These are phyloP conservation scores for Nymphalis polychloros DNA, from an alignment of 2,888 invertebrate genomes.

Conservation along the genomic window DNA sequence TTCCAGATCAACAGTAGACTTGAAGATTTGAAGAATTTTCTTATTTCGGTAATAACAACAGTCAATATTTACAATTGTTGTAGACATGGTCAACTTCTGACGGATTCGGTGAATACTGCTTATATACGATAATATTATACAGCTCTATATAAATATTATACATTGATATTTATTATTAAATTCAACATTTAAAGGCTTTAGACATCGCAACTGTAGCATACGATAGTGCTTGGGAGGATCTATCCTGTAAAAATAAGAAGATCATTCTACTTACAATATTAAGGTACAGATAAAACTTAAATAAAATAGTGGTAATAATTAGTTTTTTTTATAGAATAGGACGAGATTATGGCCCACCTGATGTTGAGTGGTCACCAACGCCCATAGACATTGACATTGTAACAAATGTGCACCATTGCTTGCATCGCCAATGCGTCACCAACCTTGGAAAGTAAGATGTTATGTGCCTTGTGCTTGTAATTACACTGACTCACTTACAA, in stretches of 20 bases:
- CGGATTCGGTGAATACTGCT: conserved; percentile 36
- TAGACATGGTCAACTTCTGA: conserved; percentile 38
- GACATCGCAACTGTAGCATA: conserved; percentile 39
- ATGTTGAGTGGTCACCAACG: no score
- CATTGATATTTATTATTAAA: neutral
- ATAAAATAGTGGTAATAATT: neutral
- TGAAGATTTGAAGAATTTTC: conserved; percentile 39
- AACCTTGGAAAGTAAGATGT: no score
- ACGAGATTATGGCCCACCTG: no score
- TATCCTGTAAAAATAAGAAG: conserved; percentile 35
- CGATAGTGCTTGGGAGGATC: conserved; percentile 39
- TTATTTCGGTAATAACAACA: conserved; percentile 29
- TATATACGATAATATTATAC: neutral
- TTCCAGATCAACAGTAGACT: conserved; percentile 41
- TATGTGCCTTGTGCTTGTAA: no score
- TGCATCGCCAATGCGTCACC: no score
- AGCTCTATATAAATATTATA: neutral
- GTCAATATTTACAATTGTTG: conserved; percentile 39
- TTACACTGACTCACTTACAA: no score
- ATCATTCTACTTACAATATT: conserved; percentile 38
- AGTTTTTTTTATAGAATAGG: no score
- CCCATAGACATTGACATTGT: no score
- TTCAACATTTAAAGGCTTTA: conserved; percentile 31
- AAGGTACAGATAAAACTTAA: conserved; percentile 29
- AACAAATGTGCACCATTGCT: no score